Evolutionary conservation across 2,888 invertebrate species (phyloP).

Genomic region (Acrocyrtus sp.): DNA sequence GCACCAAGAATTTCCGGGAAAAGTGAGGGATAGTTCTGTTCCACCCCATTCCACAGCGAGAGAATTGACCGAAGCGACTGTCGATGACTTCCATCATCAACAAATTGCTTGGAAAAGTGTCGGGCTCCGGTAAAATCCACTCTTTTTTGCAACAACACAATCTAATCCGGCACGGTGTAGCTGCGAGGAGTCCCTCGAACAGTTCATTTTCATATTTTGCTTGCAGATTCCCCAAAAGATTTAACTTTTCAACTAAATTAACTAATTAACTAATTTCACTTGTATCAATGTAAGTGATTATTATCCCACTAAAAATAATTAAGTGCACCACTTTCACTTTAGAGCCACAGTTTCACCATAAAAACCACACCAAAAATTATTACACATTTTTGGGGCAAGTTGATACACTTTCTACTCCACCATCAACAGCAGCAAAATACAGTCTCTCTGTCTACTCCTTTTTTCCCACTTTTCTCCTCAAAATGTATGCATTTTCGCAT

Average conservation of each 20-base stretch:
- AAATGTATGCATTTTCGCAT: no score
- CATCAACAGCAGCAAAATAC: background rate
- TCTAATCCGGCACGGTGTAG: no score
- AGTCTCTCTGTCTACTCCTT: background rate
- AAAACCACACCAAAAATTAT: no score
- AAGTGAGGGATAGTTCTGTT: conserved; percentile 5
- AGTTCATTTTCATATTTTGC: background rate
- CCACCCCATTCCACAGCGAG: conserved; percentile 29
- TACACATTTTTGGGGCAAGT: conserved; percentile 28
- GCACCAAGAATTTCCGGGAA: conserved; percentile 30
- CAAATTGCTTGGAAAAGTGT: no score
- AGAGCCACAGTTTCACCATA: no score
- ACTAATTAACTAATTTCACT: no score
- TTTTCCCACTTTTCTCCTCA: background rate
- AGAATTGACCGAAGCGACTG: background rate
- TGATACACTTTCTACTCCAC: conserved; percentile 15
- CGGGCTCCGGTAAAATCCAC: background rate
- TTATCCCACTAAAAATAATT: no score
- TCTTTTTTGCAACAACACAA: background rate
- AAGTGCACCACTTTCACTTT: no score
- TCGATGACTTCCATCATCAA: conserved; percentile 36
- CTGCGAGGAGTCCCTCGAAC: background rate
- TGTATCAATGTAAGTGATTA: no score
- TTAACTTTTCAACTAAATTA: no score
- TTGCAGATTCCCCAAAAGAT: no score